These are phyloP conservation scores for Lasioglossum oenotherae DNA, from an alignment of 2,888 invertebrate genomes.

Conservation along the genomic window DNA sequence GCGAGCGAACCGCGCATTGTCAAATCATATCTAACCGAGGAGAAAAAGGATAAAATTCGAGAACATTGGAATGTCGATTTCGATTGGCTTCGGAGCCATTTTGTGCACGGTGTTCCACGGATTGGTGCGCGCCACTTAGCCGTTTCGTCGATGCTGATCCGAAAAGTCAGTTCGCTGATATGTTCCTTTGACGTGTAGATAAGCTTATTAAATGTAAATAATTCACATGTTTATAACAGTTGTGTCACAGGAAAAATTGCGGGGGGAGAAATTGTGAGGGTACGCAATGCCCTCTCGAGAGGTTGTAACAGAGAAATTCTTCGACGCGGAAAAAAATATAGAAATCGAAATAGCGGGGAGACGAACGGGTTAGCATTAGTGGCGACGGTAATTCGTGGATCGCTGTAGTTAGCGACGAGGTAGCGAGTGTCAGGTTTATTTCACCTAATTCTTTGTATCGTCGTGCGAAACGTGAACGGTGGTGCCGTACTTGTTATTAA, in stretches of 20 bases:
- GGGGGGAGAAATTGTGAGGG: not conserved
- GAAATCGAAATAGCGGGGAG: not conserved
- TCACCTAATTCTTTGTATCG: conserved; percentile 53
- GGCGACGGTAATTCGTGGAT: conserved; percentile 1
- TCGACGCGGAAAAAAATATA: not conserved
- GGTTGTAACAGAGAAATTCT: not conserved
- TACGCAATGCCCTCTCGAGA: not conserved
- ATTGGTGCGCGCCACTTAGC: not conserved
- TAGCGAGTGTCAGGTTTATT: conserved; percentile 45
- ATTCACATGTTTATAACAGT: not conserved
- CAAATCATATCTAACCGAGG: not conserved
- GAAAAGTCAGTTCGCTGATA: not conserved
- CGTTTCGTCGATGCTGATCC: not conserved
- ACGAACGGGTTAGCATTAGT: not conserved
- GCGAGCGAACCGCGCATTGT: conserved; percentile 15
- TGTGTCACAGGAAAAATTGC: not conserved
- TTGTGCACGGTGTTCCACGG: conserved; percentile 1
- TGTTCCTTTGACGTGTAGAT: not conserved
- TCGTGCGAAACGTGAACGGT: conserved; percentile 29
- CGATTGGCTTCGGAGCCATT: conserved; percentile 7
- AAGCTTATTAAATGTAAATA: not conserved
- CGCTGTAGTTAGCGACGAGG: conserved; percentile 30
- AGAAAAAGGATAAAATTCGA: not conserved
- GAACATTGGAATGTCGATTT: not conserved
- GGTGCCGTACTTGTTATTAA: conserved; percentile 55